Evolutionary conservation across 2,888 invertebrate genomes (phyloP).

Genomic region (Platerodrilus igneus): DNA sequence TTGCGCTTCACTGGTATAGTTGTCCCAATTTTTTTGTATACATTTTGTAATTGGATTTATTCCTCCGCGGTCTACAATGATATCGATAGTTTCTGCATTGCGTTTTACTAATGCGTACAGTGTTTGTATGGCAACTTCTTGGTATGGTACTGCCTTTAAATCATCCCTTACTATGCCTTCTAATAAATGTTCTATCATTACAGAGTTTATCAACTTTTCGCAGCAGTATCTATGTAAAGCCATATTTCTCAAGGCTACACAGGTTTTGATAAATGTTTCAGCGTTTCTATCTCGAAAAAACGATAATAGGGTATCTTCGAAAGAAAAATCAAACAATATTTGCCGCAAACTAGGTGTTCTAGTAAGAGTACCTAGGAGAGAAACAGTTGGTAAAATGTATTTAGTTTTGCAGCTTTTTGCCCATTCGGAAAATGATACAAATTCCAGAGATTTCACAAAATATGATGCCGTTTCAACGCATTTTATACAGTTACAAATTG

Average conservation of each 20-base stretch:
- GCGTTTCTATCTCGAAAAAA: conserved; percentile 16
- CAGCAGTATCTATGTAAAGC: conserved; percentile 19
- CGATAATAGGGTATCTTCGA: conserved; percentile 18
- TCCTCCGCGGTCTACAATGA: conserved; percentile 8
- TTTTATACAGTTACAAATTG: conserved; percentile 12
- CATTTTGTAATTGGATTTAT: conserved; percentile 3
- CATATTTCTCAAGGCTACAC: conserved; percentile 14
- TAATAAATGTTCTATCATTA: conserved; percentile 15
- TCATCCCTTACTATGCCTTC: conserved; percentile 4
- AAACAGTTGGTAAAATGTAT: conserved; percentile 11
- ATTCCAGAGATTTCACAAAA: conserved; percentile 15
- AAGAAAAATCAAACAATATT: conserved; percentile 17
- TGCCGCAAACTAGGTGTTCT: conserved; percentile 6
- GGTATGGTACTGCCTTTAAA: conserved; percentile 15
- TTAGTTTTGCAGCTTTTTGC: conserved; percentile 14
- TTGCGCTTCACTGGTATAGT: conserved; percentile 10
- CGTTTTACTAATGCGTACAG: conserved; percentile 12
- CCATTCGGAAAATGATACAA: conserved; percentile 18
- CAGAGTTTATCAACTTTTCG: conserved; percentile 17
- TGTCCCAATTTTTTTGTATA: conserved; percentile 2
- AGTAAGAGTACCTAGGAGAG: conserved; percentile 12
- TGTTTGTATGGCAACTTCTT: conserved; percentile 18
- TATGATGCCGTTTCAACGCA: conserved; percentile 13
- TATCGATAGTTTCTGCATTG: conserved; percentile 7
- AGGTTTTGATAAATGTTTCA: conserved; percentile 13